phyloP scores from a whole-genome alignment of 2,797 vertebrate species.

The Halcyon leucocephala region DNA sequence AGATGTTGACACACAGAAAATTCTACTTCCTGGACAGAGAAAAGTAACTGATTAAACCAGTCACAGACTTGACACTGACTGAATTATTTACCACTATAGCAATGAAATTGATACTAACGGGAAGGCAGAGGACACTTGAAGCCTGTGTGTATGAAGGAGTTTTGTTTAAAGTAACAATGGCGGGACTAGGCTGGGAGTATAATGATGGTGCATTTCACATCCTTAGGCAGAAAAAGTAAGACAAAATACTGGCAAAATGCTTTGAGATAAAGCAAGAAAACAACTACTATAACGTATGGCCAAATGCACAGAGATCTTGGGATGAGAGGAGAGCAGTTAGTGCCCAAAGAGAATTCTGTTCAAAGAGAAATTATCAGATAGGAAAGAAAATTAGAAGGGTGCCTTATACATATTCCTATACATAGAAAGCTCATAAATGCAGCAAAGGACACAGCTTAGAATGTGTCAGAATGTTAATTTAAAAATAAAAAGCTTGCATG shows the following conservation, averaged over 20 bases:
- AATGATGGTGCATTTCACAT: neutral
- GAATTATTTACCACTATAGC: neutral
- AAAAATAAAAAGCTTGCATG: neutral
- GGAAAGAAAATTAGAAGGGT: neutral
- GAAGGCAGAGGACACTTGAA: neutral
- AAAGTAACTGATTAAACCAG: conserved; percentile 8
- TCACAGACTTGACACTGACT: neutral
- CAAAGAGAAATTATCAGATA: neutral
- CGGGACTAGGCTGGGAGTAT: neutral
- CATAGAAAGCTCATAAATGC: neutral
- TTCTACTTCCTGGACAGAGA: neutral
- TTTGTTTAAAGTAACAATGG: neutral
- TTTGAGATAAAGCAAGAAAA: neutral
- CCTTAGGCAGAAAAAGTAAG: neutral
- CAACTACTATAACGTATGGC: neutral
- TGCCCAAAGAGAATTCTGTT: neutral
- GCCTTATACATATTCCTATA: neutral
- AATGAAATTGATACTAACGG: neutral
- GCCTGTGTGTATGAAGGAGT: neutral
- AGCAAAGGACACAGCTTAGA: neutral
- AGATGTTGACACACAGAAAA: neutral
- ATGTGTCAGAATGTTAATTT: neutral
- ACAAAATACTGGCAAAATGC: neutral
- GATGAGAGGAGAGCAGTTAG: neutral
- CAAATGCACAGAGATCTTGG: neutral